Evolutionary conservation across 2,888 invertebrate genomes (phyloP).

Genomic region (Scaptomyza flava): DNA sequence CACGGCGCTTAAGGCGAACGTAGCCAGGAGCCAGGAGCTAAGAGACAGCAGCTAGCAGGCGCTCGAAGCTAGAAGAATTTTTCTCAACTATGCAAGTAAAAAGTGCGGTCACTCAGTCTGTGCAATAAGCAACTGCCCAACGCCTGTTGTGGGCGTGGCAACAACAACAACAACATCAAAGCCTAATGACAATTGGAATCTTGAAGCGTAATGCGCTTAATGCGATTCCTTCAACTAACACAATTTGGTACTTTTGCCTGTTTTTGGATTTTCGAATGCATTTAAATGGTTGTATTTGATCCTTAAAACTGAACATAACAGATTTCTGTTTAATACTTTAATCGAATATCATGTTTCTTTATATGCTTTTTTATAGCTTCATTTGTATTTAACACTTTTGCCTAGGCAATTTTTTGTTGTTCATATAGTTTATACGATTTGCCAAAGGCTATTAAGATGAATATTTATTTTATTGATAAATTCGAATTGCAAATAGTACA

Average conservation of each 20-base stretch:
- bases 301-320: background rate
- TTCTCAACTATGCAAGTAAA: slow-evolving; percentile 27
- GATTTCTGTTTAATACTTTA: background rate
- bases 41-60: background rate
- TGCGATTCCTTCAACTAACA: slow-evolving; percentile 29
- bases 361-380: too few species aligned
- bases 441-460: slow-evolving; percentile 19
- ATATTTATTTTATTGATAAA: slow-evolving; percentile 15
- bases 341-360: background rate
- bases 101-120: slow-evolving; percentile 35
- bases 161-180: slow-evolving; percentile 10
- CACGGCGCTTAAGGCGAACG: slow-evolving; percentile 56
- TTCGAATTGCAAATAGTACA: slow-evolving; percentile 18
- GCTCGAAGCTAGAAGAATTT: slow-evolving; percentile 5
- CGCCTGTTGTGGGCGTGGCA: slow-evolving; percentile 32
- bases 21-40: slow-evolving; percentile 17
- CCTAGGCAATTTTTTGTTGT: background rate
- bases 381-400: slow-evolving; percentile 1
- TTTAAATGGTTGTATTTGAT: slow-evolving; percentile 34
- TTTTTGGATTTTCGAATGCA: slow-evolving; percentile 16
- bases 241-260: background rate
- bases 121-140: slow-evolving; percentile 16
- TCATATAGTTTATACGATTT: slow-evolving; percentile 15
- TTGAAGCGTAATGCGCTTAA: slow-evolving; percentile 48
- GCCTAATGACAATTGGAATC: slow-evolving; percentile 62